Evolutionary conservation across 2,888 invertebrate species (phyloP).

Genomic region (Hoplodrina ambigua): DNA sequence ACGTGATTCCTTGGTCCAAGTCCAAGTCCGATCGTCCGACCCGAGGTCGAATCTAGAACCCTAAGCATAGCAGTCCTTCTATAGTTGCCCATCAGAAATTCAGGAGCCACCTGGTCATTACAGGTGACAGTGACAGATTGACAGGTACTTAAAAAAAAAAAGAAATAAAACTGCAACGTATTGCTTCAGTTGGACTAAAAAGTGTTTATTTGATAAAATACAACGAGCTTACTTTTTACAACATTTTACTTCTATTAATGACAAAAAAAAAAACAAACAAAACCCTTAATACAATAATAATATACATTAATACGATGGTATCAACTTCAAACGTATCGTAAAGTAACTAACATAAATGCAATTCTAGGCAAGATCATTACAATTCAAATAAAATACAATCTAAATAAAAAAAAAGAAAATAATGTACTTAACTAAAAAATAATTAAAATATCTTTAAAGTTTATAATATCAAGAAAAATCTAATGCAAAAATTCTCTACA

Average conservation of each 20-base stretch:
- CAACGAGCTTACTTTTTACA: constrained; percentile 91
- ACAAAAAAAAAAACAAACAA: constrained; percentile 89
- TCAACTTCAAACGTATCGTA: constrained; percentile 89
- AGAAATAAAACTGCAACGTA: constrained; percentile 84
- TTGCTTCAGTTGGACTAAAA: constrained; percentile 91
- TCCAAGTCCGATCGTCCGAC: background rate
- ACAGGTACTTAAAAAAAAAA: constrained; percentile 13
- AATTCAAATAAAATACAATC: constrained; percentile 84
- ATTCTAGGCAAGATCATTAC: constrained; percentile 89
- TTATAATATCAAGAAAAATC: constrained; percentile 80
- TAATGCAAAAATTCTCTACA: constrained; percentile 85
- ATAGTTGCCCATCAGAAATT: background rate
- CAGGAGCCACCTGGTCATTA: background rate
- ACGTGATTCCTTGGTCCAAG: too few relatives aligned
- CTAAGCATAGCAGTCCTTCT: background rate
- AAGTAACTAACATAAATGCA: constrained; percentile 89
- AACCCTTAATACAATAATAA: constrained; percentile 89
- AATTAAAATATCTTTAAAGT: constrained; percentile 80
- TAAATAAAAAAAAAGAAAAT: constrained; percentile 75
- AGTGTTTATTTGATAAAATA: constrained; percentile 91
- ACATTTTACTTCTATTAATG: constrained; percentile 90
- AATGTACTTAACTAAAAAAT: constrained; percentile 73
- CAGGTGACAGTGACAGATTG: background rate
- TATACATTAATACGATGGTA: constrained; percentile 90
- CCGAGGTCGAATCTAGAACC: background rate